Base-by-base conservation (phyloP, 2,797 vertebrate species). In the Sardinella longiceps region DNA sequence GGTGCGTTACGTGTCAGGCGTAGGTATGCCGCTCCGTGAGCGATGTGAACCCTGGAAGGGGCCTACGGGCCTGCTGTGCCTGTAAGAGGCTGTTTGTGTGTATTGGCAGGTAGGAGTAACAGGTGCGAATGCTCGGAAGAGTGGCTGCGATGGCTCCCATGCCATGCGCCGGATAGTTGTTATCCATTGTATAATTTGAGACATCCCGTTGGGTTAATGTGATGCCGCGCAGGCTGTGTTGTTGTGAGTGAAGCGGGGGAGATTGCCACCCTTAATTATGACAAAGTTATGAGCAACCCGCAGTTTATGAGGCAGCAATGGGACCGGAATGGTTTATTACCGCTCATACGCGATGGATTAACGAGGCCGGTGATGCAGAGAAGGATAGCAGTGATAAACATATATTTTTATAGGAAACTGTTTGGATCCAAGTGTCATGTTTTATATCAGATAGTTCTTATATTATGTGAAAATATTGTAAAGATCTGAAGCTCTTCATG, bases 31-130 rank as follows among this genome's bases (percentile, higher is more conserved):
- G 70, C 70, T 77, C 33, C 70, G 70, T 77, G 70, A 77, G 70
- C 14, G 70, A 77, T 77, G 70, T 77, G 70, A 77, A 77, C 70
- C 70, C 70, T 77, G 33, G 33, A 18, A 18, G 37, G 18, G 39
- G 70, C 70, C 18, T 18, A 43, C 70, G 37, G 33, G 33, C 70
- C 70, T 15, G 28, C 33, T 18, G 70, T 77, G 70, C 70, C 18
- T 43, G 70, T 39, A 39, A 39, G 70, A 84, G 89, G 87, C 84
- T 86, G 86, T 88, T 86, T 85, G 85, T 89, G 87, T 77, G 92
- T 90, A 90, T 90, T 91, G 90, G 89, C 91, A 94, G 93, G 93
- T 94, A 93, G 84, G 90, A 77, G 87, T 83, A 91, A 94, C 95
- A 95, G 95, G 95, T 96, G 95, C 94, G 92, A 85, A 86, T 82